phyloP scores from a whole-genome alignment of 2,797 vertebrate species.

The Basileuterus tristriatus region DNA sequence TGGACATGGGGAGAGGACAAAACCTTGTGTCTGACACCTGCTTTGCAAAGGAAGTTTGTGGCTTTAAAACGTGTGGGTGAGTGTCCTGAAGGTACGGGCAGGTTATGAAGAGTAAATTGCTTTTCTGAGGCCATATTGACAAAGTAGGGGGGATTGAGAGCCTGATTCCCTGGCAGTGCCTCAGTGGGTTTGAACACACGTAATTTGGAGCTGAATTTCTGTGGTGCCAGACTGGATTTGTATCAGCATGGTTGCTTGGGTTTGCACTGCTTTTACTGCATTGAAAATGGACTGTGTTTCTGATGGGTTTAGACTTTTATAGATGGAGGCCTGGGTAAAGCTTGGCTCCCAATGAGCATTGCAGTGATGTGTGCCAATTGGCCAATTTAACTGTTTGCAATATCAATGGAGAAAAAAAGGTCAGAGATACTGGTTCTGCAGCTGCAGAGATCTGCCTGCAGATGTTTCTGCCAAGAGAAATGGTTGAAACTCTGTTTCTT shows the following conservation, averaged over 20 bases:
- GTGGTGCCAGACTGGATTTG: neutral
- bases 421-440: slow-evolving; percentile 29
- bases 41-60: neutral
- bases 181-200: neutral
- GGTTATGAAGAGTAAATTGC: neutral
- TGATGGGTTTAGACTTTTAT: slow-evolving; percentile 23
- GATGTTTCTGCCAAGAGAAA: slow-evolving; percentile 40
- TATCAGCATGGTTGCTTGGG: neutral
- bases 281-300: neutral
- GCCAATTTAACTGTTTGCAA: slow-evolving; percentile 24
- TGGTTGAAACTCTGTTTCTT: neutral
- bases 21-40: neutral
- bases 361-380: neutral
- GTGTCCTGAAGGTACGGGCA: neutral
- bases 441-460: slow-evolving; percentile 5
- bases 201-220: neutral
- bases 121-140: neutral
- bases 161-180: neutral
- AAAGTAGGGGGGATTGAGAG: neutral
- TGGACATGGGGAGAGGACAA: neutral
- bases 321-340: slow-evolving; percentile 5
- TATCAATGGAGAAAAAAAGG: neutral
- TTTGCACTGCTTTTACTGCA: neutral
- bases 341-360: neutral
- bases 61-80: neutral